Base-by-base conservation (phyloP, 2,797 vertebrate genomes). In the Danio albolineatus region DNA sequence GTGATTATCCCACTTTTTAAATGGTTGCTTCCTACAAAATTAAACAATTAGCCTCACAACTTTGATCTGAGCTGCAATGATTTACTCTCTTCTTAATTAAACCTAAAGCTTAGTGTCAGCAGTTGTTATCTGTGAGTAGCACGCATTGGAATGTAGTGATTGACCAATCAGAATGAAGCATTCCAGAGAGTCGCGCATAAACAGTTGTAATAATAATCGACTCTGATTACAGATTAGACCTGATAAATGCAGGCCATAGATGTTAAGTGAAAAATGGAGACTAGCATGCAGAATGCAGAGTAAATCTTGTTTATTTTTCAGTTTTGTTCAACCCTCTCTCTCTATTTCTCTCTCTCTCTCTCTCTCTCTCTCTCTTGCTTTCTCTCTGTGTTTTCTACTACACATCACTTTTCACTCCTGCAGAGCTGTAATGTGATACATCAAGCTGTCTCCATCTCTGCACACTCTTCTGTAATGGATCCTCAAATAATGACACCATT, bases 351-450 rank as follows among this genome's bases (percentile, higher is more conserved):
- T 28, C 28, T 59, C 74, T 36, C 71, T 65, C 61, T 16, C 43
- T 72, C 61, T 16, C 43, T 28, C 28, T 28, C n/a, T n/a, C n/a
- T n/a, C n/a, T n/a, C n/a, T n/a, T n/a, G 28, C 28, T 59, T 74
- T 36, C 71, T 65, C 61, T 16, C 43, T 72, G 48, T 17, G 14
- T 62, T 76, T 61, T 73, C 38, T 43, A 56, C 53, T 16, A 3
- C 76, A 61, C 76, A 71, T 70, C 12, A 41, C 39, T 61, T 61
- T n/a, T 66, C 59, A 79, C 21, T 71, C 75, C 64, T 82, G 70
- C 74, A 82, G 48, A 78, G 61, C 70, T 78, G 82, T 82, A 85
- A 86, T 80, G 54, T 73, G 82, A 86, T 82, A 78, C 70, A 83
- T 82, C 61, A 82, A 44, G 81, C 69, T 73, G 19, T 77, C 43